Conservation (phyloP, 2,888 invertebrate genomes). For the Chaitophorus viminalis region DNA sequence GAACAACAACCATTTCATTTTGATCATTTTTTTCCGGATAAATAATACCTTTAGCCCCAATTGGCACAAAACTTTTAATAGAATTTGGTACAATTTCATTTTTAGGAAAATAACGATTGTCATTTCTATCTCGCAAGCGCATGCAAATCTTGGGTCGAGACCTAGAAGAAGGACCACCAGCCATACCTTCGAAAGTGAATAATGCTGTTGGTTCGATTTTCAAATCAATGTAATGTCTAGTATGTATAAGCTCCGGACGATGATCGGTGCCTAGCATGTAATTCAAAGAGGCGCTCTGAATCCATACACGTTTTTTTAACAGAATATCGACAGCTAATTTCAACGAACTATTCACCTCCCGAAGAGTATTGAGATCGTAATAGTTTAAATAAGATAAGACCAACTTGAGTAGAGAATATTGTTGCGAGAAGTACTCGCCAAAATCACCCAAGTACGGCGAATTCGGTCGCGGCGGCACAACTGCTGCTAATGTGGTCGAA, state of each 20-base stretch:
- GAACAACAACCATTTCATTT: background rate
- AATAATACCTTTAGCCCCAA: constrained; percentile 41
- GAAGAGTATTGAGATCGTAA: constrained; percentile 21
- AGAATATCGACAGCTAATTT: constrained; percentile 12
- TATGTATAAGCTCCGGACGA: background rate
- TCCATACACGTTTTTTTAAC: constrained; percentile 28
- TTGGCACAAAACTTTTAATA: constrained; percentile 8
- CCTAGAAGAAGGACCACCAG: constrained; percentile 17
- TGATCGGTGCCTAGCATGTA: constrained; percentile 18
- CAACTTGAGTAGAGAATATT: constrained; percentile 27
- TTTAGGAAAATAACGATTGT: background rate
- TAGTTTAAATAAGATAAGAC: constrained; percentile 42
- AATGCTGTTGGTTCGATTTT: constrained; percentile 38
- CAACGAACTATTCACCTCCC: constrained; percentile 2
- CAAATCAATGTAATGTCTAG: constrained; percentile 25
- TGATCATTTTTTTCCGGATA: constrained; percentile 15
- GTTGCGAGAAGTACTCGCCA: constrained; percentile 26
- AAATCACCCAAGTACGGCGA: constrained; percentile 21
- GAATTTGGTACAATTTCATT: constrained; percentile 30
- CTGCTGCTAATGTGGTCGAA: background rate
- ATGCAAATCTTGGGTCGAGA: constrained; percentile 34
- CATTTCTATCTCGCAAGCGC: background rate
- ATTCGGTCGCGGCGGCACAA: background rate
- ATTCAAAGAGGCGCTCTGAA: background rate
- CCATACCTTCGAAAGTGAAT: constrained; percentile 45